These are phyloP conservation scores for Pelodiscus sinensis DNA, from an alignment of 2,113 vertebrate species.

Conservation along the genomic window DNA sequence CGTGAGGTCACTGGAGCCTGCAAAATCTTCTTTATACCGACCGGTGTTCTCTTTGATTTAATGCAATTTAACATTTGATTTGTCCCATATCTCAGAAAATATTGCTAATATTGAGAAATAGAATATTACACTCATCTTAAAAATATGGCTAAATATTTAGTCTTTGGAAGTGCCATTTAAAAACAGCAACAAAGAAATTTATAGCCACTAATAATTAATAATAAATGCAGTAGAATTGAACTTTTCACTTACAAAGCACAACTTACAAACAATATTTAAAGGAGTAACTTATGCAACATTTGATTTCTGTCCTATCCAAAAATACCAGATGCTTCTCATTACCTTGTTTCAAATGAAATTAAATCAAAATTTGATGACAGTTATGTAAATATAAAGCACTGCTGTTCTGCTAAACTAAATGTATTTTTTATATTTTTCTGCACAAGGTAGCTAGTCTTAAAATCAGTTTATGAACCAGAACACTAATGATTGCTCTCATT, in stretches of 20 bases:
- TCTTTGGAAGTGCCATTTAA: background rate
- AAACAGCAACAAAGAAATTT: background rate
- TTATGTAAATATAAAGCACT: background rate
- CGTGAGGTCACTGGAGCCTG: constrained; percentile 51
- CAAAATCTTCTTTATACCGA: constrained; percentile 22
- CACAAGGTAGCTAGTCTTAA: background rate
- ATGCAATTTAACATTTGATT: constrained; percentile 17
- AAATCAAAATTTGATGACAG: background rate
- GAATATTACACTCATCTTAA: rapidly evolving
- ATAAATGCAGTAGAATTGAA: background rate
- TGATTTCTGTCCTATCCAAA: background rate
- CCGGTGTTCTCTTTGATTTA: constrained; percentile 32
- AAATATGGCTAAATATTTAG: background rate
- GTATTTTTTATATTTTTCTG: background rate
- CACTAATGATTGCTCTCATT: background rate
- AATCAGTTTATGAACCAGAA: background rate
- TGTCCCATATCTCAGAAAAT: constrained; percentile 35
- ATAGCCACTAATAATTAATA: background rate
- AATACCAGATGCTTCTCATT: background rate
- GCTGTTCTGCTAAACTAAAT: background rate
- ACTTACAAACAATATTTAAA: background rate
- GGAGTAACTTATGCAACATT: background rate
- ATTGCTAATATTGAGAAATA: background rate
- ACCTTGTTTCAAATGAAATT: background rate
- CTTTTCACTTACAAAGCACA: background rate